Evolutionary conservation across 2,113 vertebrate genomes (phyloP).

Genomic region (Stictonetta naevosa): DNA sequence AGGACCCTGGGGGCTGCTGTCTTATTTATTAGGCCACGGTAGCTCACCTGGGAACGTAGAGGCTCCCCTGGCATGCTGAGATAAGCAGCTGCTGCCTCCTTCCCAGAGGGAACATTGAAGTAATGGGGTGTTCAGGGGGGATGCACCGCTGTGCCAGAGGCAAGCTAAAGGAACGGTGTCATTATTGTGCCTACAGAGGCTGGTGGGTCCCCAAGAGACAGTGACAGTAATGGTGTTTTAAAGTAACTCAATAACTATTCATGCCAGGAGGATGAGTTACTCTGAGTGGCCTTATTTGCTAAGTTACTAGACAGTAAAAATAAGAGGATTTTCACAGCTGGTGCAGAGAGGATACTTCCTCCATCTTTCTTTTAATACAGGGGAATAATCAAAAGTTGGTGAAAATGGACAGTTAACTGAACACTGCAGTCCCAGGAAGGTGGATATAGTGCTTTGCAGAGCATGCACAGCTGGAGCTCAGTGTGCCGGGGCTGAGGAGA

Average conservation of each 20-base stretch:
- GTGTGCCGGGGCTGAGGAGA: neutral
- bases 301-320: neutral
- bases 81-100: neutral
- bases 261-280: neutral
- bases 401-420: neutral
- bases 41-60: neutral
- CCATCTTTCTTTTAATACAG: neutral
- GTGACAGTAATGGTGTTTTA: neutral
- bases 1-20: neutral
- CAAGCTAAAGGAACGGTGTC: neutral
- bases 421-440: neutral
- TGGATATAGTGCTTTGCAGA: accelerated
- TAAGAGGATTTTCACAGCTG: neutral
- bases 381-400: neutral
- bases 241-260: neutral
- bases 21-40: neutral
- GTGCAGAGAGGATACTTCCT: neutral
- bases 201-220: neutral
- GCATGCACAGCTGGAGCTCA: neutral
- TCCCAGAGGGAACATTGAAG: neutral
- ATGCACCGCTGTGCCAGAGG: neutral
- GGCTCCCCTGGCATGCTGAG: accelerated
- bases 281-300: neutral
- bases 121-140: neutral
- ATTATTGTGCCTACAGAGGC: neutral